phyloP scores from a whole-genome alignment of 1,140 invertebrate species.

The Euborellia annulipes region DNA sequence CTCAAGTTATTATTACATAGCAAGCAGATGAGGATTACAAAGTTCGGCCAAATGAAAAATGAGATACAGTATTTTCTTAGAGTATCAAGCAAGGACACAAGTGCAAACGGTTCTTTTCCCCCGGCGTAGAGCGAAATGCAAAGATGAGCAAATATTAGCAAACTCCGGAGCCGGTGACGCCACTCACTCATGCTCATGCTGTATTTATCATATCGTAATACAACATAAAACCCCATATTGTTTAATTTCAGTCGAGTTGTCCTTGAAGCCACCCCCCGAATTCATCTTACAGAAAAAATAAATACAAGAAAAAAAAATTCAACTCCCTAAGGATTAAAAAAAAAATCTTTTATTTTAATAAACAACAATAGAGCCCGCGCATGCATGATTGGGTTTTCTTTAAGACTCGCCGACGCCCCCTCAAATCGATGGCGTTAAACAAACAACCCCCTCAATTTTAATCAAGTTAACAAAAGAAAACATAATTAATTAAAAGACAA shows the following conservation, averaged over 20 bases:
- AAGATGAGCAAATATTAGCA: neutral
- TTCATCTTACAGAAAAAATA: neutral
- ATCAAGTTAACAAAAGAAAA: no score
- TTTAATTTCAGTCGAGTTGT: neutral
- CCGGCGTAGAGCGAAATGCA: neutral
- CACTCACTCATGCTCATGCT: neutral
- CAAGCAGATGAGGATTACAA: slow-evolving; percentile 13
- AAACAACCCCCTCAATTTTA: no score
- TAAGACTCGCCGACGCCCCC: no score
- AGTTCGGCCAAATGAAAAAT: slow-evolving; percentile 15
- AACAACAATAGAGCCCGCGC: no score
- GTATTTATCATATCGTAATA: slow-evolving; percentile 4
- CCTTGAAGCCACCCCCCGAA: neutral
- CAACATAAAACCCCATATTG: neutral
- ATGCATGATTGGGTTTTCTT: no score
- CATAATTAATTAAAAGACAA: no score
- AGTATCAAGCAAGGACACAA: slow-evolving; percentile 1
- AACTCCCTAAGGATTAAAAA: no score
- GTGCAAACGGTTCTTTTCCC: slow-evolving; percentile 11
- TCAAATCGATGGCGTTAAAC: no score
- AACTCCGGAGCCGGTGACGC: neutral
- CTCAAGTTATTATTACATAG: slow-evolving; percentile 13
- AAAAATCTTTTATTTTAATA: no score
- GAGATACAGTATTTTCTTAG: slow-evolving; percentile 14
- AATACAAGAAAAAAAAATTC: no score